These are phyloP conservation scores for Jacana jacana DNA, from an alignment of 2,113 vertebrate genomes.

Conservation along the genomic window DNA sequence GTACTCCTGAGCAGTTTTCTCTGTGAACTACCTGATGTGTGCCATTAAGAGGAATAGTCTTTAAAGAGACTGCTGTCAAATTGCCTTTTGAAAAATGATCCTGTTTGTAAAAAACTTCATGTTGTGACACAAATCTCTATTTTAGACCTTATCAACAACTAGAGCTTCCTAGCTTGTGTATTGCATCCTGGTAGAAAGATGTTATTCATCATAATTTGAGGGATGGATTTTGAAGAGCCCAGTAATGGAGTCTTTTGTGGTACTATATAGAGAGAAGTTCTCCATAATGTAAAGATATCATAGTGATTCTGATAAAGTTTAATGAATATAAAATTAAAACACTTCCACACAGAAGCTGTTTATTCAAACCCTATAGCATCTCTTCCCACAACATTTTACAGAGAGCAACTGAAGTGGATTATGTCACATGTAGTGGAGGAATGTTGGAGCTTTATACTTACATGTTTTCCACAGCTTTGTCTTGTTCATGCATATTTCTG, in stretches of 20 bases:
- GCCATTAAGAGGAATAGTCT: background rate
- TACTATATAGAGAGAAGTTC: background rate
- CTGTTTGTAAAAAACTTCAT: background rate
- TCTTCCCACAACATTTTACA: background rate
- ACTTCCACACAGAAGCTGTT: background rate
- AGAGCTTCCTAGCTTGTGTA: background rate
- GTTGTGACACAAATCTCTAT: background rate
- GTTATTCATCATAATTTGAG: background rate
- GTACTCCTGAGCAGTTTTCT: background rate
- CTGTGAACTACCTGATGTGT: background rate
- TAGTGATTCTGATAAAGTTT: background rate
- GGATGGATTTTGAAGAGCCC: background rate
- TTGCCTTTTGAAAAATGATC: fast-evolving
- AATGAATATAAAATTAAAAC: background rate
- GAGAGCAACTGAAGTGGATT: background rate
- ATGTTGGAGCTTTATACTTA: background rate
- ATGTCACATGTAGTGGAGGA: background rate
- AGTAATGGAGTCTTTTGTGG: background rate
- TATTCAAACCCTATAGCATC: background rate
- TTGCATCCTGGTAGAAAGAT: background rate
- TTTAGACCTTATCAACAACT: background rate
- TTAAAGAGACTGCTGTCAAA: background rate
- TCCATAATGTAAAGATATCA: background rate
- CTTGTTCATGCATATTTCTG: background rate
- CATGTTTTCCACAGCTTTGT: background rate